phyloP scores from a whole-genome alignment of 1,140 invertebrate species.

The Bombus pyrosoma region DNA sequence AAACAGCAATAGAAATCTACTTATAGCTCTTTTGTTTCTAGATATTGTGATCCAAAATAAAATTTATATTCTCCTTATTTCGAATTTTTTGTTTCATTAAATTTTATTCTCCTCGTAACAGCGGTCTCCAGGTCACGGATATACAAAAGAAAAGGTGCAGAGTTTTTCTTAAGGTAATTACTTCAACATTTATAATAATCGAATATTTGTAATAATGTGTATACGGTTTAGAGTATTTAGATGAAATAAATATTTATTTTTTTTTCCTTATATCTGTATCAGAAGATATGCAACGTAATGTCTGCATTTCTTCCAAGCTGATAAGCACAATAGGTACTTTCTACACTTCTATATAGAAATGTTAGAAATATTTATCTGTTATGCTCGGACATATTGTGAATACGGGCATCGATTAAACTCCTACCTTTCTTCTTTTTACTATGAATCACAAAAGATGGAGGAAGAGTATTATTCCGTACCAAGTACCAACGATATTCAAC shows the following conservation, averaged over 20 bases:
- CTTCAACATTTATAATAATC: too few relatives aligned
- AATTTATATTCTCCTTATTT: too few relatives aligned
- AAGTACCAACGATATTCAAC: constrained; percentile 24
- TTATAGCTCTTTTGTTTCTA: too few relatives aligned
- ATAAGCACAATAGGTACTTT: background rate
- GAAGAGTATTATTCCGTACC: background rate
- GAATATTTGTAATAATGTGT: too few relatives aligned
- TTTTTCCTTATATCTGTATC: background rate
- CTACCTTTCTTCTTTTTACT: background rate
- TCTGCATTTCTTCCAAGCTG: background rate
- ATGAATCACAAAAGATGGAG: background rate
- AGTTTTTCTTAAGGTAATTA: too few relatives aligned
- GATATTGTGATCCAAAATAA: too few relatives aligned
- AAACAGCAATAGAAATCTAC: too few relatives aligned
- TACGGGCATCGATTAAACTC: background rate
- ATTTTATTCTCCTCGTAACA: too few relatives aligned
- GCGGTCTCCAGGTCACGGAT: too few relatives aligned
- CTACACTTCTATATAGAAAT: background rate
- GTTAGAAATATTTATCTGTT: background rate
- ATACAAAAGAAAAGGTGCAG: too few relatives aligned
- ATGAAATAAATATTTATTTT: background rate
- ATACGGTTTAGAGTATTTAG: background rate
- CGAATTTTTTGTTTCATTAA: too few relatives aligned
- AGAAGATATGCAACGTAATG: background rate
- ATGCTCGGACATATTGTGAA: background rate